phyloP scores from a whole-genome alignment of 2,113 vertebrate species.

The Penelope pileata region DNA sequence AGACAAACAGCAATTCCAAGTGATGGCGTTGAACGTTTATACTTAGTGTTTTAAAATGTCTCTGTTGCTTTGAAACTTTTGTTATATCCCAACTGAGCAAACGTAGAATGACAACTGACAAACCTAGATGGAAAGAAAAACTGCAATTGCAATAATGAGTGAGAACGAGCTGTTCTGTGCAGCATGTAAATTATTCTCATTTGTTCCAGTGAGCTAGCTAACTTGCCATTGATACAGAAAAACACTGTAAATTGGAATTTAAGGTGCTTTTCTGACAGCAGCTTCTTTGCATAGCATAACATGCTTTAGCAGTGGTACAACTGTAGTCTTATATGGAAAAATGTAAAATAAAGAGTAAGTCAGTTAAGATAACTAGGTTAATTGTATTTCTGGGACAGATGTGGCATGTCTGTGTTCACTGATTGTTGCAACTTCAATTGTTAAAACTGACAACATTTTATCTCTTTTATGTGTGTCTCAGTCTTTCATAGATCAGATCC shows the following conservation, averaged over 20 bases:
- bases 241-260: background rate
- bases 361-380: background rate
- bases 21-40: background rate
- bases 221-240: background rate
- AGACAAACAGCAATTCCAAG: background rate
- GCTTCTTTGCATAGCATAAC: background rate
- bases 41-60: background rate
- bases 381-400: background rate
- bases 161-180: background rate
- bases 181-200: background rate
- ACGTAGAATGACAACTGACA: background rate
- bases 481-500: background rate
- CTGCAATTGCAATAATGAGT: background rate
- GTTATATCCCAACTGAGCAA: background rate
- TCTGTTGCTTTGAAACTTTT: background rate
- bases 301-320: background rate
- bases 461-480: background rate
- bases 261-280: background rate
- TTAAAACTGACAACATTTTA: background rate
- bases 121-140: background rate
- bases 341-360: background rate
- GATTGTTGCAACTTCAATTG: background rate
- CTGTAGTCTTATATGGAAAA: background rate
- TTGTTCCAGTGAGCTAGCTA: background rate
- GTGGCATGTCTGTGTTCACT: background rate